Base-by-base conservation (phyloP, 1,140 invertebrate genomes). In the Ceratosolen solmsi region DNA sequence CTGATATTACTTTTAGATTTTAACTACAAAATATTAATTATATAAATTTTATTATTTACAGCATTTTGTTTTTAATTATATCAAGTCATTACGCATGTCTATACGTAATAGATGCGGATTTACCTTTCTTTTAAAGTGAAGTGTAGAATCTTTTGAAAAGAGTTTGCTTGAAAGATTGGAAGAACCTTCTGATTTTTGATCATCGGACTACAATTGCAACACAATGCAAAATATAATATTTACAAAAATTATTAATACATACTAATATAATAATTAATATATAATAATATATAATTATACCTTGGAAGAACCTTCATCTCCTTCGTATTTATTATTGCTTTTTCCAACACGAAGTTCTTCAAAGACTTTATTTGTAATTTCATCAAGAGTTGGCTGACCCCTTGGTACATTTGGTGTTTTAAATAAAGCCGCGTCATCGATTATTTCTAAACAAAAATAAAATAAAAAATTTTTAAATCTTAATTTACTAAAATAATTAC, bases 331-430 rank as follows among this genome's bases (percentile, higher is more conserved):
- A 80, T 86, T 86, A 46, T 68, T 71, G 86, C 88, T 89, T 88
- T 92, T 92, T 83, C 94, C 94, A 88, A 95, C 94, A 63, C 97
- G 90, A 51, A 97, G 90, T 85, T 96, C 96, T 88, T 96, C 96
- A 90, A 96, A 97, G 73, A 97, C 95, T 90, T 94, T 93, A 92
- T 97, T 97, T 33, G 96, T 97, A 63, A 97, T 95, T 90, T 96
- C 96, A 85, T 97, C 95, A 65, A 96, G 90, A 13, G 94, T 93
- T 13, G 91, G 90, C 84, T 93, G 92, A 56, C 86, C 87, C 22
- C 88, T 87, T 20, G 86, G 84, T 75, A 86, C 82, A 41, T 91
- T 89, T 2, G 85, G 71, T 58, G 84, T 87, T 51, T 87, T 87
- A 22, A 88, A 81, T 63, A 86, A 82, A 36, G 74, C 71, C 15